Percentiles rank a stretch among this genome's conserved stretches.
These are phyloP conservation scores for Agelaius tricolor DNA, from an alignment of 2,113 vertebrate genomes.

Conservation along the genomic window DNA sequence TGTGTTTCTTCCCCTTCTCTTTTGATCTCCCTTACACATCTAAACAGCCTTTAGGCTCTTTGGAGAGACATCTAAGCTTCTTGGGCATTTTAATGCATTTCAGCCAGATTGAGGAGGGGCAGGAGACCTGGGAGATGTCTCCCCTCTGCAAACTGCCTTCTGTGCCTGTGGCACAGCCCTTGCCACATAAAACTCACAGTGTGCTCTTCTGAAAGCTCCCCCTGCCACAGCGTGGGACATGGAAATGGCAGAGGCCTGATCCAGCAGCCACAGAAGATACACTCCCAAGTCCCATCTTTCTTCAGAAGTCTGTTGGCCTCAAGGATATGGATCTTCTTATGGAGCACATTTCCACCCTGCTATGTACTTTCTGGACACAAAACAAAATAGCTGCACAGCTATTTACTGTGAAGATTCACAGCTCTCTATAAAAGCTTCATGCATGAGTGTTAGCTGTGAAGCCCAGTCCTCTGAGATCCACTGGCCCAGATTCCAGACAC, in stretches of 20 bases:
- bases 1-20: not conserved
- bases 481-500: not conserved
- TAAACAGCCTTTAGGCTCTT: not conserved
- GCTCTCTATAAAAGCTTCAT: not conserved
- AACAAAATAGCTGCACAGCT: not conserved
- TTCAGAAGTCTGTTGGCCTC: not conserved
- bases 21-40: not conserved
- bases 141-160: not conserved
- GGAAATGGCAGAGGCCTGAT: fast-evolving
- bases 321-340: not conserved
- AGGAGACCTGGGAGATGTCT: not conserved
- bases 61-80: not conserved
- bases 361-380: not conserved
- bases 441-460: not conserved
- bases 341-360: not conserved
- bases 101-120: not conserved
- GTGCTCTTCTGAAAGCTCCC: not conserved
- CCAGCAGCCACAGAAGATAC: not conserved
- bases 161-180: not conserved
- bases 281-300: not conserved
- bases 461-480: not conserved
- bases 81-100: not conserved
- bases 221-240: not conserved
- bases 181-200: not conserved
- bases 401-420: not conserved